Conservation (phyloP, 2,797 vertebrate genomes). For the Chelmon rostratus region DNA sequence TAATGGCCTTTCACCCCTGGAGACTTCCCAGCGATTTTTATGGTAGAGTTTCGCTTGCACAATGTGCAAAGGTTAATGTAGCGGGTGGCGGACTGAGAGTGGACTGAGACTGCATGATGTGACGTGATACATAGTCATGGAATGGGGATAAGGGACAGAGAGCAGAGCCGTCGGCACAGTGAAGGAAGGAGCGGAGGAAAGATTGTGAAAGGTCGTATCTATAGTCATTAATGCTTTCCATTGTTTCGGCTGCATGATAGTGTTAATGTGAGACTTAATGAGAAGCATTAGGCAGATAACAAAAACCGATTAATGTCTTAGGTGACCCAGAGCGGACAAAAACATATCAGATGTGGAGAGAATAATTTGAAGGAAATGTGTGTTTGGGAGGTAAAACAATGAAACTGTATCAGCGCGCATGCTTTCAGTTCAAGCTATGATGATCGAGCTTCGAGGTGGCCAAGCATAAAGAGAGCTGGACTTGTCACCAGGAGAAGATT, state of each 20-base stretch:
- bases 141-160: constrained; percentile 56
- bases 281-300: constrained; percentile 38
- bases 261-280: constrained; percentile 46
- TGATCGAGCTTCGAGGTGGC: constrained; percentile 21
- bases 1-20: constrained; percentile 58
- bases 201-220: constrained; percentile 48
- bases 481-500: constrained; percentile 23
- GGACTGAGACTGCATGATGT: constrained; percentile 47
- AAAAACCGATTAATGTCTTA: constrained; percentile 50
- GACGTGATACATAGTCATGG: constrained; percentile 57
- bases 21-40: constrained; percentile 52
- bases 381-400: constrained; percentile 31
- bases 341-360: constrained; percentile 23
- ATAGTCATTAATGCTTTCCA: constrained; percentile 49
- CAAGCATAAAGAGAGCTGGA: constrained; percentile 12
- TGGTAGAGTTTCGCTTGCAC: constrained; percentile 46
- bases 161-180: not conserved
- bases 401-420: constrained; percentile 16
- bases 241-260: constrained; percentile 50
- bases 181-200: constrained; percentile 17
- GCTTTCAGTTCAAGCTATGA: constrained; percentile 60
- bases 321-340: constrained; percentile 42
- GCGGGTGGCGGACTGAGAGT: constrained; percentile 40
- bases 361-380: constrained; percentile 25
- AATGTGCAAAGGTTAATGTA: constrained; percentile 78